phyloP scores from a whole-genome alignment of 2,888 invertebrate species.

The Nomada fucata region DNA sequence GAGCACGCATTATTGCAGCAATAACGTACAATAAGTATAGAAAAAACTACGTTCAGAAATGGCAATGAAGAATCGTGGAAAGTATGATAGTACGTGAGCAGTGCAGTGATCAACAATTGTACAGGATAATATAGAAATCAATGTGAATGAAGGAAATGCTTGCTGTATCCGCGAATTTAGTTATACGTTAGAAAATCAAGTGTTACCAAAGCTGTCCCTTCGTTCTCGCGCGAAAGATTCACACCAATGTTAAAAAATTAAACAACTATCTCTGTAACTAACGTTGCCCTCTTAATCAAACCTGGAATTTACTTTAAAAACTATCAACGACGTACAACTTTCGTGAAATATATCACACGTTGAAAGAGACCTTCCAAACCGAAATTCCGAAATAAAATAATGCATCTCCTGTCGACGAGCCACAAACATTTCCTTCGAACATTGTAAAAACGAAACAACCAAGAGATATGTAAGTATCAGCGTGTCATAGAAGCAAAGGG shows the following conservation, averaged over 20 bases:
- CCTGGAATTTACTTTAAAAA: no score
- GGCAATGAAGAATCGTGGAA: constrained; percentile 39
- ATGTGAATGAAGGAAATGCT: constrained; percentile 47
- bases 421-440: constrained; percentile 45
- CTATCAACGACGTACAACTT: no score
- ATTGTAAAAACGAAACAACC: not conserved
- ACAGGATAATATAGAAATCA: constrained; percentile 33
- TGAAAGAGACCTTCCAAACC: no score
- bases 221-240: no score
- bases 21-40: constrained; percentile 57
- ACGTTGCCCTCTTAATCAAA: no score
- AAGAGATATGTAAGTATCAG: constrained; percentile 36
- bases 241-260: no score
- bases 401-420: no score
- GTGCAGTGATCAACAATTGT: constrained; percentile 54
- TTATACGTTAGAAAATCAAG: not conserved
- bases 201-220: no score
- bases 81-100: constrained; percentile 43
- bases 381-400: no score
- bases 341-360: no score
- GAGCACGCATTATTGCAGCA: constrained; percentile 69
- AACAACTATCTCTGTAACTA: no score
- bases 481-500: constrained; percentile 66
- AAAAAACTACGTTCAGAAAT: constrained; percentile 47
- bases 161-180: not conserved